Percentiles rank a stretch among this genome's conserved stretches.
phyloP scores from a whole-genome alignment of 2,888 invertebrate genomes.

The Hoplodrina blanda region DNA sequence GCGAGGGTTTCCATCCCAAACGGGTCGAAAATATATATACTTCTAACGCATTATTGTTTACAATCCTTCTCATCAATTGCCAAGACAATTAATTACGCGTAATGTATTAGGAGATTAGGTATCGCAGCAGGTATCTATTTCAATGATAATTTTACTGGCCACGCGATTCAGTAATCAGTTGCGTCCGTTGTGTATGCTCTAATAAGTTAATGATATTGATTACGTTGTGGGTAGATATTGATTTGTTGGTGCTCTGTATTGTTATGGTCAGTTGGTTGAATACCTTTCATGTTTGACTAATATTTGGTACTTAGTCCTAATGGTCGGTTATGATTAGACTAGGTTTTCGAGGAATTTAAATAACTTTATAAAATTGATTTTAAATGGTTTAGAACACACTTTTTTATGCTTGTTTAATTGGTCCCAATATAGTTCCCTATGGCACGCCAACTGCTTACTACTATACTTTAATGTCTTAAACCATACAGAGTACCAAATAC shows the following conservation, averaged over 20 bases:
- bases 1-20: too few relatives aligned
- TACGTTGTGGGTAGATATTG: slow-evolving; percentile 8
- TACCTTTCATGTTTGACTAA: neutral
- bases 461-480: neutral
- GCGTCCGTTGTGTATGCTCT: slow-evolving; percentile 14
- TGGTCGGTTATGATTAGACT: neutral
- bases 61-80: slow-evolving; percentile 8
- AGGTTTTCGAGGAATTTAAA: neutral
- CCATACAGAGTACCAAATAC: neutral
- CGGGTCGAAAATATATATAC: too few relatives aligned
- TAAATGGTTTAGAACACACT: neutral
- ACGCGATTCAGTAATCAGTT: slow-evolving; percentile 48
- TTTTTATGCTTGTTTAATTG: neutral
- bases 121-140: slow-evolving; percentile 18
- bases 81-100: slow-evolving; percentile 21
- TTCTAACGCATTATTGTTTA: too few relatives aligned
- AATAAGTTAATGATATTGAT: slow-evolving; percentile 38
- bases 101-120: slow-evolving; percentile 7
- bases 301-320: neutral
- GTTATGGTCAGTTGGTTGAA: neutral
- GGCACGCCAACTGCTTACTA: neutral
- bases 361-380: neutral
- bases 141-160: slow-evolving; percentile 38
- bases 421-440: neutral
- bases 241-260: slow-evolving; percentile 2